Conservation (phyloP, 1,140 invertebrate genomes). For the Aricia agestis region DNA sequence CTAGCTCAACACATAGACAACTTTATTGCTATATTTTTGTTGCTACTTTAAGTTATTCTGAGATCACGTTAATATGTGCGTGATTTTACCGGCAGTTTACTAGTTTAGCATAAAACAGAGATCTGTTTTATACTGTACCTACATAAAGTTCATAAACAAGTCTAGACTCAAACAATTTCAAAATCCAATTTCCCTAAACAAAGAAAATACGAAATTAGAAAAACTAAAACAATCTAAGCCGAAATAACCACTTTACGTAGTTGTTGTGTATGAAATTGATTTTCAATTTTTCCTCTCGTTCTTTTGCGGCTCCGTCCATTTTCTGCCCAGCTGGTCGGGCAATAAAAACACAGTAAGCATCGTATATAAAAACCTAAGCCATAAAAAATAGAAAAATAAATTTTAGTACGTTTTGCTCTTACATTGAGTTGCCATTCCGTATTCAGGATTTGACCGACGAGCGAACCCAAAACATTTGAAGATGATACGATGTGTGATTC, state of each 20-base stretch:
- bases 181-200: not conserved
- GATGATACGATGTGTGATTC: not conserved
- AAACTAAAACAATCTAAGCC: conserved; percentile 1
- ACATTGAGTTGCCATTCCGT: not conserved
- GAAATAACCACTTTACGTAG: not conserved
- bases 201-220: not conserved
- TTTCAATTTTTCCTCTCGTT: conserved; percentile 1
- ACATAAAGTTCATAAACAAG: not conserved
- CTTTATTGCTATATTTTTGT: no score
- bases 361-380: not conserved
- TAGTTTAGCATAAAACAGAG: no score
- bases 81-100: no score
- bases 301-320: not conserved
- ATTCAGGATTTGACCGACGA: not conserved
- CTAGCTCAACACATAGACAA: no score
- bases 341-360: not conserved
- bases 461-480: not conserved
- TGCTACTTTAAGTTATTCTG: no score
- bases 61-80: no score
- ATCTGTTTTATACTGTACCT: no score
- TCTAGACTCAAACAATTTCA: not conserved
- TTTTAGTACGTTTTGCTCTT: not conserved
- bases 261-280: not conserved
- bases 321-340: not conserved
- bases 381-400: not conserved